Base-by-base conservation (phyloP, 2,888 invertebrate species). In the Tetragonula carbonaria region DNA sequence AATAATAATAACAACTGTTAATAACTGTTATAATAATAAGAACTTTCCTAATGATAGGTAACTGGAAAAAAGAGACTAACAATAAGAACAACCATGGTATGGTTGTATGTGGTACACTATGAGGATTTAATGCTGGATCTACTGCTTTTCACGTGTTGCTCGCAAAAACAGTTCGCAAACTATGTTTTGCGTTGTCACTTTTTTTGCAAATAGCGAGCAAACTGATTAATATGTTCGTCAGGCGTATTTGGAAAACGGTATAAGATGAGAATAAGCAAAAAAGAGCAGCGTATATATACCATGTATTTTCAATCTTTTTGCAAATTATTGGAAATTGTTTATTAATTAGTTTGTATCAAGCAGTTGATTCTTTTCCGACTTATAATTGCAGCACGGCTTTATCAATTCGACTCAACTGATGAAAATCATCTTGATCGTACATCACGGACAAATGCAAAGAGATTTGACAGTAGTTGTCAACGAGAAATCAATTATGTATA, bases 321-420 rank as follows among this genome's bases (percentile, higher is more conserved):
- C 11, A 65, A 33, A 11, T 13, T 13, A 18, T 28, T 33, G 18
- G 2, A 2, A 62, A 62, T 28, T 28, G 2, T 28, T 28, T 28
- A 21, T 33, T 65, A 13, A 2, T 65, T 33, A 18, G 11, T 65
- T 65, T 21, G 33, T 33, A n/a, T 14, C n/a, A 57, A 57, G n/a
- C 5, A 23, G 16, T 28, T 33, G 18, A 33, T 33, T 2, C 18
- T 80, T 70, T 84, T 70, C 59, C 59, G 71, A n/a, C 57, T 45
- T 45, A 45, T 63, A 72, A 87, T 85, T 89, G 82, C 80, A 78
- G 68, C 73, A 63, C 53, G 33, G 13, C 11, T 28, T 67, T 78
- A 77, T n/a, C n/a, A 57, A 14, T 33, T 38, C 72, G 85, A 77
- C 82, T 82, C 70, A 75, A 88, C 85, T 78, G 23, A 80, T 85